Conservation (phyloP, 2,888 invertebrate species). For the Agonopterix arenella region DNA sequence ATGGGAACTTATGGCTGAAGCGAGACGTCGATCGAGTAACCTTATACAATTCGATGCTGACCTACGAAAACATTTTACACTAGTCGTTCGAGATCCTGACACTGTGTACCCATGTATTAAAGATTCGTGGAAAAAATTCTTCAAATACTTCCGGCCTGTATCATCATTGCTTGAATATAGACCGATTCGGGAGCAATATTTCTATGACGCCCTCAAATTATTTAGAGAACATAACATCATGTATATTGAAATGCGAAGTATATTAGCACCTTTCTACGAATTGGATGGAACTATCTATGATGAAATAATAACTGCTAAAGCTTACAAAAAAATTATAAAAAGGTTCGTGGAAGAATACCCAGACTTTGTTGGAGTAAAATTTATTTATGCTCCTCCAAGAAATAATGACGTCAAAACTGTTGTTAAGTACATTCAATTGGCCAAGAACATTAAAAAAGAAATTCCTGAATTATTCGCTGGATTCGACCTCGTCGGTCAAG, state of each 20-base stretch:
- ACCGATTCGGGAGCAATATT: conserved; percentile 81
- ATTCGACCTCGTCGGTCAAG: conserved; percentile 89
- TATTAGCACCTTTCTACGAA: conserved; percentile 80
- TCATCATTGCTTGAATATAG: conserved; percentile 75
- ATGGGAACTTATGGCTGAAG: conserved; percentile 71
- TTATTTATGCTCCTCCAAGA: conserved; percentile 82
- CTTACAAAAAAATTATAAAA: conserved; percentile 75
- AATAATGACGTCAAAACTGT: conserved; percentile 49
- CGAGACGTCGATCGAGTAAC: conserved; percentile 48
- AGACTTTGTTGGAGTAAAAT: conserved; percentile 80
- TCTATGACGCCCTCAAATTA: conserved; percentile 78
- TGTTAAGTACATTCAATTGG: conserved; percentile 55
- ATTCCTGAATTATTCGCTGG: conserved; percentile 84
- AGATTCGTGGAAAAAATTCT: conserved; percentile 78
- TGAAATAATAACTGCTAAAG: conserved; percentile 71
- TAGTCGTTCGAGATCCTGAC: conserved; percentile 69
- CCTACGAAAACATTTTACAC: conserved; percentile 71
- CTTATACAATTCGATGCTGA: conserved; percentile 65
- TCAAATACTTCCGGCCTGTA: conserved; percentile 72
- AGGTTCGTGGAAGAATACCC: conserved; percentile 77
- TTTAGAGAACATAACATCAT: conserved; percentile 81
- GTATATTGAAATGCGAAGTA: conserved; percentile 82
- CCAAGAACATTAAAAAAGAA: conserved; percentile 49
- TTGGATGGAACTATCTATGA: conserved; percentile 77
- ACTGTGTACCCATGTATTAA: conserved; percentile 67